phyloP scores from a whole-genome alignment of 2,797 vertebrate species.

The Scyliorhinus canicula region DNA sequence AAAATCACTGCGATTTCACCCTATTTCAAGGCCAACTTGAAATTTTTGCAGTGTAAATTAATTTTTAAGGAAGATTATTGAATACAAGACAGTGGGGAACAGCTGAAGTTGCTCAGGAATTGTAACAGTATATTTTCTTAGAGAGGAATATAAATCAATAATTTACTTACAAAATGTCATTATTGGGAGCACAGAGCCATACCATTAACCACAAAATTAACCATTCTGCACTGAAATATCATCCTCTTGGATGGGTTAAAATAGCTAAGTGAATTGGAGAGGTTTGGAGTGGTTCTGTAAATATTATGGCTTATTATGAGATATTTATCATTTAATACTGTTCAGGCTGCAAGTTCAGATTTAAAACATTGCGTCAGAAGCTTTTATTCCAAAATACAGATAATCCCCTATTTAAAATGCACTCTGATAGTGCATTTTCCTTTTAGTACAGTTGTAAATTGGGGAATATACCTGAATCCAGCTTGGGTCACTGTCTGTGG shows the following conservation, averaged over 20 bases:
- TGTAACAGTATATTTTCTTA: neutral
- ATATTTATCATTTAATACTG: neutral
- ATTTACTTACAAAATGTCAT: neutral
- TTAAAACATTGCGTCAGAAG: neutral
- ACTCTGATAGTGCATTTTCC: neutral
- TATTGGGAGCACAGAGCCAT: neutral
- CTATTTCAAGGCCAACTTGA: neutral
- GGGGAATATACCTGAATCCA: neutral
- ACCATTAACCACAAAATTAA: constrained; percentile 15
- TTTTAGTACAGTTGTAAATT: neutral
- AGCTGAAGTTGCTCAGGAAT: neutral
- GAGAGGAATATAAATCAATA: neutral
- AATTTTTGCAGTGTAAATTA: neutral
- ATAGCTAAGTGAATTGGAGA: neutral
- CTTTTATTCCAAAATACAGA: neutral
- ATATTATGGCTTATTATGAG: neutral
- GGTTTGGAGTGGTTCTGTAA: neutral
- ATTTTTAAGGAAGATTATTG: neutral
- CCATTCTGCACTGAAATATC: neutral
- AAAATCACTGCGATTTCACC: neutral
- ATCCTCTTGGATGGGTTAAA: neutral
- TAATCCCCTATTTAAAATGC: neutral
- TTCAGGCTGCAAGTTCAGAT: neutral
- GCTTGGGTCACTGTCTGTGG: no score
- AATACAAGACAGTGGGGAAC: neutral